Evolutionary conservation across 1,140 invertebrate genomes (phyloP).

Genomic region (Drosophila sulfurigaster): DNA sequence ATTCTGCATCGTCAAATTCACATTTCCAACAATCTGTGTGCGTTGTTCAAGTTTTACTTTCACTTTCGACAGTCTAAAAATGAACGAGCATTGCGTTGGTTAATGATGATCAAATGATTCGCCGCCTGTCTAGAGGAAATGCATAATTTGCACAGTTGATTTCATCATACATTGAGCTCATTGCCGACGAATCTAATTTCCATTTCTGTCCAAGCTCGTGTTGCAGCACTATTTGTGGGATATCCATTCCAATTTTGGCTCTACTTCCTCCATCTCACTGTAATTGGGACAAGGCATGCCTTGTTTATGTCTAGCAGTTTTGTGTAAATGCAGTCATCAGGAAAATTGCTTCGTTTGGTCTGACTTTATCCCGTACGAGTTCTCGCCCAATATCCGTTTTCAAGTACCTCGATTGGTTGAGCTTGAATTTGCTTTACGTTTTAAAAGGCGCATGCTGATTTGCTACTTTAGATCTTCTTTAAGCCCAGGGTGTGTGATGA

Average conservation of each 20-base stretch:
- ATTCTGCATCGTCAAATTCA: conserved; percentile 13
- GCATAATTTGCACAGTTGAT: conserved; percentile 70
- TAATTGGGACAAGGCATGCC: conserved; percentile 8
- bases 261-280: conserved; percentile 2
- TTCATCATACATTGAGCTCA: conserved; percentile 54
- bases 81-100: conserved; percentile 28
- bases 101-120: conserved; percentile 64
- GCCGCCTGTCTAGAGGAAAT: conserved; percentile 51
- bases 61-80: conserved; percentile 19
- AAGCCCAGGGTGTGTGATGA: conserved; percentile 15
- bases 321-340: conserved; percentile 60
- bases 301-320: conserved; percentile 43
- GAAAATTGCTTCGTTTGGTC: conserved; percentile 69
- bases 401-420: neutral
- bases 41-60: conserved; percentile 63
- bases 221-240: conserved; percentile 12
- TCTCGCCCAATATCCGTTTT: conserved; percentile 23
- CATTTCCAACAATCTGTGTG: conserved; percentile 47
- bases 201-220: conserved; percentile 6
- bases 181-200: conserved; percentile 6
- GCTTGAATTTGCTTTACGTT: conserved; percentile 13
- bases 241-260: conserved; percentile 8
- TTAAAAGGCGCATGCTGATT: conserved; percentile 21
- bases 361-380: neutral
- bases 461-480: conserved; percentile 47